phyloP scores from a whole-genome alignment of 2,797 vertebrate species.

The Propithecus deckenii region DNA sequence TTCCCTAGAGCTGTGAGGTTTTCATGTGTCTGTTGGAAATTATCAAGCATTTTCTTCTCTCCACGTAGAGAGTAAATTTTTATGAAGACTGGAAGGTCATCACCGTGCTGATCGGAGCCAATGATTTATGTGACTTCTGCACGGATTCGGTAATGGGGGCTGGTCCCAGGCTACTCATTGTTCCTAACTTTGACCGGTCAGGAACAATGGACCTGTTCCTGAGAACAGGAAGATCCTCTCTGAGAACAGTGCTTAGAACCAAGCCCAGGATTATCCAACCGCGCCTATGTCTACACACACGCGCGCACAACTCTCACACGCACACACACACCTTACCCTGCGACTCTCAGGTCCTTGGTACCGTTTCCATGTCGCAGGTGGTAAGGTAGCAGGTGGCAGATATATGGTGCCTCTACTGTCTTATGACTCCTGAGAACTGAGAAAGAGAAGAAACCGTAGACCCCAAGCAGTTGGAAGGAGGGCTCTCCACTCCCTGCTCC shows the following conservation, averaged over 20 bases:
- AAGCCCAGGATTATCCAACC: background rate
- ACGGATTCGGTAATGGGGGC: constrained; percentile 86
- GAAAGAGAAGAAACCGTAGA: background rate
- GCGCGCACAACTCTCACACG: background rate
- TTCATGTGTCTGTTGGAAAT: background rate
- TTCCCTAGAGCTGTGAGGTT: background rate
- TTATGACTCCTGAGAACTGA: background rate
- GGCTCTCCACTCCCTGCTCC: background rate
- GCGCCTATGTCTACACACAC: rapidly evolving
- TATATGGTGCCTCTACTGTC: background rate
- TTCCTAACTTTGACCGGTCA: background rate
- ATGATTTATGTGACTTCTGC: constrained; percentile 93
- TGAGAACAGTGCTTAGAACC: background rate
- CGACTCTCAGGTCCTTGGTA: background rate
- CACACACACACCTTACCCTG: background rate
- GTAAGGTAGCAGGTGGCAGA: background rate
- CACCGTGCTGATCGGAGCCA: constrained; percentile 91
- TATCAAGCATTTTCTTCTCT: constrained; percentile 24
- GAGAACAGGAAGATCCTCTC: background rate
- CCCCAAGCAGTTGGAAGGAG: background rate
- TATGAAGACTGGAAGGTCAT: constrained; percentile 95
- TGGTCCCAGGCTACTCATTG: background rate
- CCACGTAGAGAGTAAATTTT: constrained; percentile 90
- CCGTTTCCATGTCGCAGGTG: background rate
- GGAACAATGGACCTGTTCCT: too few relatives aligned